These are phyloP conservation scores for Xanthia togata DNA, from an alignment of 2,888 invertebrate genomes.

Conservation along the genomic window DNA sequence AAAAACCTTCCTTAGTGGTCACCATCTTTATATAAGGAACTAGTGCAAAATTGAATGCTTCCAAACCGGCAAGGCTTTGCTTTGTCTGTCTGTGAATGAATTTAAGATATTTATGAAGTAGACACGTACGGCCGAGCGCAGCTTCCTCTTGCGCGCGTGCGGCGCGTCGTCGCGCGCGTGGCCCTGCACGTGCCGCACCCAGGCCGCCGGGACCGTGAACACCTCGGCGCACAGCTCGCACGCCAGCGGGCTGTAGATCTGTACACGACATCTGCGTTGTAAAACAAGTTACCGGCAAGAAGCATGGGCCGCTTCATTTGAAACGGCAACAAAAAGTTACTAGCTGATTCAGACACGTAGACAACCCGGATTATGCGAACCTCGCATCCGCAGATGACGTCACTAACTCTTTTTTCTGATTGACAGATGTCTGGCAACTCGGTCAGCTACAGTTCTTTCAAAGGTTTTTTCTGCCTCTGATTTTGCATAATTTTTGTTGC, in stretches of 20 bases:
- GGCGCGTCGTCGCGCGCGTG: conserved; percentile 92
- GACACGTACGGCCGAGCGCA: conserved; percentile 80
- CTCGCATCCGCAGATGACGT: too few species aligned
- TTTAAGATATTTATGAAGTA: background rate
- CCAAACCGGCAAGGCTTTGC: background rate
- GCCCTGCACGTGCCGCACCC: conserved; percentile 95
- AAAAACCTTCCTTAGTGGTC: background rate
- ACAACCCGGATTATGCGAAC: background rate
- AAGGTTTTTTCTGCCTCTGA: too few species aligned
- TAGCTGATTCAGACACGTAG: background rate
- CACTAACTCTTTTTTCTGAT: too few species aligned
- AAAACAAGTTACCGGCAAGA: too few species aligned
- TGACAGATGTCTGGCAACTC: too few species aligned
- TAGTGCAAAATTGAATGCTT: background rate
- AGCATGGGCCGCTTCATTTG: background rate
- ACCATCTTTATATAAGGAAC: background rate
- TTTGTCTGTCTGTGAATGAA: background rate
- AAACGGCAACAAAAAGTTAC: background rate
- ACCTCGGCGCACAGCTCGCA: conserved; percentile 96
- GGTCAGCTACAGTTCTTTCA: too few species aligned
- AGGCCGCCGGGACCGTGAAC: conserved; percentile 95
- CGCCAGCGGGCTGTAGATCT: conserved; percentile 93
- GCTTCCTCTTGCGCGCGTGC: conserved; percentile 91
- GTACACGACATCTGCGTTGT: conserved; percentile 26
- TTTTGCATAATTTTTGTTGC: too few species aligned